Conservation (phyloP, 30 jellyfish, hydroid and myxozoan genomes). For the Clytia hemisphaerica region DNA sequence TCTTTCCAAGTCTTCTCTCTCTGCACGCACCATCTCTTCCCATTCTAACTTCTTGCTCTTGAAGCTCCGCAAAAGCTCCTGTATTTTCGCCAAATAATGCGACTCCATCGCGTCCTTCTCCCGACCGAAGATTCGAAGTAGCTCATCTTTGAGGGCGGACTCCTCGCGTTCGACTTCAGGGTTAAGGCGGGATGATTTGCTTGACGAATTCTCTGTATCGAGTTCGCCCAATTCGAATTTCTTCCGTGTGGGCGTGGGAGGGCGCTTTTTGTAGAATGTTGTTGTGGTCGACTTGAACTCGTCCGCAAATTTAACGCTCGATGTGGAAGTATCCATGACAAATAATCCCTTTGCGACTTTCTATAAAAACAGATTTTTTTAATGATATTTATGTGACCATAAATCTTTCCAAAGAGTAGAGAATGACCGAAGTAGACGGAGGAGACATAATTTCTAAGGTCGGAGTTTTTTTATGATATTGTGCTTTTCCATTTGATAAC, state of each 20-base stretch:
- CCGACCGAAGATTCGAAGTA: slow-evolving; percentile 57
- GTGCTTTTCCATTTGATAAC: too few species aligned
- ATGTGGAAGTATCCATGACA: too few species aligned
- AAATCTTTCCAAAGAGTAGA: too few species aligned
- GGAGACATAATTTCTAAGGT: too few species aligned
- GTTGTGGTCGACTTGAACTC: too few species aligned
- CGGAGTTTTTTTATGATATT: too few species aligned
- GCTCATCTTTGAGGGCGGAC: slow-evolving; percentile 71
- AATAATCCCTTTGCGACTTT: too few species aligned
- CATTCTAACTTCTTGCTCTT: slow-evolving; percentile 74
- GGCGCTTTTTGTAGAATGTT: slow-evolving; percentile 6
- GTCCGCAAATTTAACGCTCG: too few species aligned
- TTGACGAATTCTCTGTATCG: neutral
- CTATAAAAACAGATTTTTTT: too few species aligned
- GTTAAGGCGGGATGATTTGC: slow-evolving; percentile 10
- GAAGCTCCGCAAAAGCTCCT: slow-evolving; percentile 68
- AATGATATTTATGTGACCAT: too few species aligned
- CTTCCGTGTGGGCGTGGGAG: neutral
- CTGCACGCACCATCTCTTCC: slow-evolving; percentile 85
- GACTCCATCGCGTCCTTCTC: slow-evolving; percentile 85
- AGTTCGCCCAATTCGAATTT: slow-evolving; percentile 11
- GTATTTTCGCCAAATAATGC: slow-evolving; percentile 52
- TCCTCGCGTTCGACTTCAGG: slow-evolving; percentile 26
- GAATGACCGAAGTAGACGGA: too few species aligned
- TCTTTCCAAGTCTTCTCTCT: slow-evolving; percentile 61